These are phyloP conservation scores for Empis livida DNA, from an alignment of 2,888 invertebrate species.

Conservation along the genomic window DNA sequence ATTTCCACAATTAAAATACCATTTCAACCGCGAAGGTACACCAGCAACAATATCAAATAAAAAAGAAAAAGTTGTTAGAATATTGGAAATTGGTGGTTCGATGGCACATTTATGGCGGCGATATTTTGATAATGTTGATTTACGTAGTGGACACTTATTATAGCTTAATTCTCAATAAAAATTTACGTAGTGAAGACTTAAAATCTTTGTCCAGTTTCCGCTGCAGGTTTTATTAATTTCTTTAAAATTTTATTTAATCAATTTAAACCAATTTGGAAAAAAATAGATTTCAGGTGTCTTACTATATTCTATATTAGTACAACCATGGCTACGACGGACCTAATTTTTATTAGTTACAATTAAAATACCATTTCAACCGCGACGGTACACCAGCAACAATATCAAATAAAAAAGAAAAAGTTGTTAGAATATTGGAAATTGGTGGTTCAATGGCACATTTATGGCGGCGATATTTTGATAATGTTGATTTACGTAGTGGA, in stretches of 20 bases:
- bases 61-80: constrained; percentile 41
- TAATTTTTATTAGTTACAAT: constrained; percentile 61
- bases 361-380: constrained; percentile 45
- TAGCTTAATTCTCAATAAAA: too few species aligned
- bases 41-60: constrained; percentile 24
- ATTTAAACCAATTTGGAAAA: background rate
- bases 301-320: constrained; percentile 61
- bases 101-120: constrained; percentile 74
- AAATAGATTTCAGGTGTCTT: constrained; percentile 58
- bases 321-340: constrained; percentile 51
- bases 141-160: too few species aligned
- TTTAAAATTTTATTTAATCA: background rate
- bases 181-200: constrained; percentile 74
- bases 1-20: constrained; percentile 51
- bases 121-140: constrained; percentile 50
- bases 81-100: constrained; percentile 67
- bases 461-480: constrained; percentile 64
- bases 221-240: constrained; percentile 42
- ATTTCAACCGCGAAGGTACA: constrained; percentile 18
- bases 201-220: constrained; percentile 75
- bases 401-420: constrained; percentile 39
- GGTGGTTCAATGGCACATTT: constrained; percentile 73
- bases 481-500: too few species aligned
- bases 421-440: constrained; percentile 53
- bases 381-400: constrained; percentile 1